Evolutionary conservation across 2,797 vertebrate species (phyloP).

Genomic region (Sebastes trivittatus): DNA sequence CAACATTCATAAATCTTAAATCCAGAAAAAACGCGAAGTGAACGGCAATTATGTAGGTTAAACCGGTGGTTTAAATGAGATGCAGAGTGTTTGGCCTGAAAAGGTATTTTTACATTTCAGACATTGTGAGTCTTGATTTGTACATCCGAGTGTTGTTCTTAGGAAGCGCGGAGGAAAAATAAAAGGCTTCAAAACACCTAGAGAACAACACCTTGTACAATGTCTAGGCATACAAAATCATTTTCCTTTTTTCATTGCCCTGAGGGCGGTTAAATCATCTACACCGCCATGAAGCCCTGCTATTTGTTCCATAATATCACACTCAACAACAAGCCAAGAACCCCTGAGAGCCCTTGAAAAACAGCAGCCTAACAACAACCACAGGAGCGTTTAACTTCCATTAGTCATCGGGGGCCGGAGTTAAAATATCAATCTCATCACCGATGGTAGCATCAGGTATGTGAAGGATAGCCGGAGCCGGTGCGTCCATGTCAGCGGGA

Average conservation of each 20-base stretch:
- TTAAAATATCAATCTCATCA: conserved; percentile 66
- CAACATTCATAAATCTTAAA: conserved; percentile 34
- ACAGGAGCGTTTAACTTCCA: conserved; percentile 72
- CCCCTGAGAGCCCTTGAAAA: conserved; percentile 75
- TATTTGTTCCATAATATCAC: conserved; percentile 80
- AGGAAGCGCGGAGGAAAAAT: conserved; percentile 10
- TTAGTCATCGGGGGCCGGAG: conserved; percentile 62
- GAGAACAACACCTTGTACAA: conserved; percentile 57
- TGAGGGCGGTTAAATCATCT: conserved; percentile 76
- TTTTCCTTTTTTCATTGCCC: conserved; percentile 68
- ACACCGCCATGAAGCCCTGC: conserved; percentile 69
- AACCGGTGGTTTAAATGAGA: conserved; percentile 30
- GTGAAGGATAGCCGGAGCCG: conserved; percentile 13
- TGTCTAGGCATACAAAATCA: conserved; percentile 53
- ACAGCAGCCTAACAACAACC: conserved; percentile 76
- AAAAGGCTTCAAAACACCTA: conserved; percentile 36
- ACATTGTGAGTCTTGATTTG: background rate
- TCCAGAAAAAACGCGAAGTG: conserved; percentile 5
- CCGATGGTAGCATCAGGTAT: conserved; percentile 36
- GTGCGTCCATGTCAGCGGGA: conserved; percentile 27
- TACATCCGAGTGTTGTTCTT: background rate
- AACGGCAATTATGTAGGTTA: conserved; percentile 41
- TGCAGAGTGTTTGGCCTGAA: background rate
- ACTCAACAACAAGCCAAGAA: conserved; percentile 76
- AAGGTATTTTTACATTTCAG: conserved; percentile 6